Conservation (phyloP, 2,888 invertebrate genomes). For the Fragum sueziense region DNA sequence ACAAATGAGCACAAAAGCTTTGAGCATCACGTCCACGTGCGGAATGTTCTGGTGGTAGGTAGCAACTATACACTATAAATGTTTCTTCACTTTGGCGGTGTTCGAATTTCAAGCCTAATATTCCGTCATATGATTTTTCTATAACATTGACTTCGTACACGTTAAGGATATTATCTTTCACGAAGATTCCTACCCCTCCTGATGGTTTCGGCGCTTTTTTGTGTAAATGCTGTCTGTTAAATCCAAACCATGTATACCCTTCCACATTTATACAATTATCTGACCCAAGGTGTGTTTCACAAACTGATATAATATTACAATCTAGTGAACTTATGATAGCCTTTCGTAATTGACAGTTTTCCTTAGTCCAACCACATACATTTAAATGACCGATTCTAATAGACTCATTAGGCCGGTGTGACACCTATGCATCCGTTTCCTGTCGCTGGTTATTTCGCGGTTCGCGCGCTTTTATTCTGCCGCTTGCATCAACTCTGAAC, state of each 20-base stretch:
- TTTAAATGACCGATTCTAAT: constrained; percentile 35
- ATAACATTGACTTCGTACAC: too few species aligned
- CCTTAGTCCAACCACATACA: constrained; percentile 48
- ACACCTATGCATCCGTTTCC: constrained; percentile 9
- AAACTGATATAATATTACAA: constrained; percentile 35
- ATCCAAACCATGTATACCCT: constrained; percentile 37
- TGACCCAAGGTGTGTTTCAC: constrained; percentile 30
- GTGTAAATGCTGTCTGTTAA: not conserved
- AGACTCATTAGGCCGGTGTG: constrained; percentile 15
- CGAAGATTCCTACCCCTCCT: constrained; percentile 37
- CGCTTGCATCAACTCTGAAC: constrained; percentile 28
- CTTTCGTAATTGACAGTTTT: constrained; percentile 28
- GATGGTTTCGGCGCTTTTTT: constrained; percentile 33
- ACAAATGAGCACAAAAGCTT: too few species aligned
- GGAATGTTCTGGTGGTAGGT: too few species aligned
- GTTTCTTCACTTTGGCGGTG: too few species aligned
- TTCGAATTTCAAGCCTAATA: too few species aligned
- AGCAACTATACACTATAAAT: too few species aligned
- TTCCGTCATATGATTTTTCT: too few species aligned
- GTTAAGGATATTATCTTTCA: not conserved
- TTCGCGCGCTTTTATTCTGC: constrained; percentile 13
- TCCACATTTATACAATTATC: constrained; percentile 9
- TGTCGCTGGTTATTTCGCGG: not conserved
- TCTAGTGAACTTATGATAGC: constrained; percentile 1
- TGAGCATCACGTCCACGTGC: too few species aligned